These are phyloP conservation scores for Ifrita kowaldi DNA, from an alignment of 2,113 vertebrate species.

Conservation along the genomic window DNA sequence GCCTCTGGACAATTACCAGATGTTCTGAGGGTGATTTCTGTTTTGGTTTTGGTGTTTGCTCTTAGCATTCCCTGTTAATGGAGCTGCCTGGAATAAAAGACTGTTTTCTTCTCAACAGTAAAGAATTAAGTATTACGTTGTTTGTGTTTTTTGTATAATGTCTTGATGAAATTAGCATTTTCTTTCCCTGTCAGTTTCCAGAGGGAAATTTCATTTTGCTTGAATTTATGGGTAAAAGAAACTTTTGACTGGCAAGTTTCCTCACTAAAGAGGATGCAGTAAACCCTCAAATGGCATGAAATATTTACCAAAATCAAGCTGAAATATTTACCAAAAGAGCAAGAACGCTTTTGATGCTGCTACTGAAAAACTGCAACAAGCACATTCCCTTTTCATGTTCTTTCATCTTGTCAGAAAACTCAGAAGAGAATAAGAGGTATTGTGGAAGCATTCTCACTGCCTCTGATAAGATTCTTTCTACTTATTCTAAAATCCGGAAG, in stretches of 20 bases:
- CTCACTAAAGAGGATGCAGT: not conserved
- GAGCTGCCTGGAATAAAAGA: not conserved
- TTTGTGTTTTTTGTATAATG: not conserved
- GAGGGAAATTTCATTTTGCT: not conserved
- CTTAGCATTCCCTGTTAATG: not conserved
- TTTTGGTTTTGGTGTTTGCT: not conserved
- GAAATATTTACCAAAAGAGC: not conserved
- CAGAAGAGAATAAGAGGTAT: not conserved
- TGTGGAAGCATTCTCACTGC: not conserved
- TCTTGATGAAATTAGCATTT: not conserved
- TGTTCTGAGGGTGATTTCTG: not conserved
- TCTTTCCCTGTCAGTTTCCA: not conserved
- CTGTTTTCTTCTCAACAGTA: not conserved
- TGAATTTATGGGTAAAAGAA: not conserved
- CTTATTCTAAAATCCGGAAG: not conserved
- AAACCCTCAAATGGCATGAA: not conserved
- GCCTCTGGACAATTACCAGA: not conserved
- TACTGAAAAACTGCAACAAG: not conserved
- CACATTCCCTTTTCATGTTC: not conserved
- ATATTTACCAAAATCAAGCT: constrained; percentile 3
- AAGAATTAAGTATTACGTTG: not conserved
- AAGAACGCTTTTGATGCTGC: not conserved
- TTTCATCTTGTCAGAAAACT: not conserved
- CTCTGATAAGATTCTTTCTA: not conserved
- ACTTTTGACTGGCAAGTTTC: not conserved